These are phyloP conservation scores for Lasioglossum lativentre DNA, from an alignment of 2,888 invertebrate species.

Conservation along the genomic window DNA sequence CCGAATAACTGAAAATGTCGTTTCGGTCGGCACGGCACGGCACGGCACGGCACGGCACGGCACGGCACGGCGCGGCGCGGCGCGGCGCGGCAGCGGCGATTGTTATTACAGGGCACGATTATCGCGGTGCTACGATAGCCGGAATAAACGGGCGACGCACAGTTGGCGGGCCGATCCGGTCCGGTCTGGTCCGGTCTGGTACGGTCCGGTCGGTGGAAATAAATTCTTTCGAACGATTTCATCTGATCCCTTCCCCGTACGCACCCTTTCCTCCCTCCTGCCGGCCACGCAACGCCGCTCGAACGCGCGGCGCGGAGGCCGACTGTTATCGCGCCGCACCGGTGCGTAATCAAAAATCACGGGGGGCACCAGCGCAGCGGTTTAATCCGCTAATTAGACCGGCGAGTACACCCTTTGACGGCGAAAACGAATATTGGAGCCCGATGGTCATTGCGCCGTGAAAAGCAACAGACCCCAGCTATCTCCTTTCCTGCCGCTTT, in stretches of 20 bases:
- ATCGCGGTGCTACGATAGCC: constrained; percentile 64
- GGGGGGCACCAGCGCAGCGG: constrained; percentile 45
- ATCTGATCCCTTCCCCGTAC: constrained; percentile 47
- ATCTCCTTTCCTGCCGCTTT: constrained; percentile 21
- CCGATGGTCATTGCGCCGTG: constrained; percentile 26
- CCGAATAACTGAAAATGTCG: constrained; percentile 68
- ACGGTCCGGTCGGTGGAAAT: constrained; percentile 54
- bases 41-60: too few relatives aligned
- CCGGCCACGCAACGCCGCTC: not conserved
- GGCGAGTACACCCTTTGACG: constrained; percentile 60
- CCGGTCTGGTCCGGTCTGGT: constrained; percentile 33
- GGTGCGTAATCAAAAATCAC: constrained; percentile 71
- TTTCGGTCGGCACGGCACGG: constrained; percentile 55
- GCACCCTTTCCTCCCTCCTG: not conserved
- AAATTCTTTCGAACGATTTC: constrained; percentile 73
- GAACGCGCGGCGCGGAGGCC: constrained; percentile 27
- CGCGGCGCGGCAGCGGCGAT: constrained; percentile 56
- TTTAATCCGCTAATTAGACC: constrained; percentile 73
- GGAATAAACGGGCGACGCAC: constrained; percentile 63
- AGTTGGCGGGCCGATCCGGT: constrained; percentile 26
- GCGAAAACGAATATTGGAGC: constrained; percentile 47
- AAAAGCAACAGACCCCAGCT: constrained; percentile 19
- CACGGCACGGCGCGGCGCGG: constrained; percentile 14
- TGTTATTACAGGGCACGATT: constrained; percentile 73
- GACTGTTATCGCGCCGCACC: constrained; percentile 61